Conservation (phyloP, 2,113 vertebrate species). For the Pluvialis apricaria region DNA sequence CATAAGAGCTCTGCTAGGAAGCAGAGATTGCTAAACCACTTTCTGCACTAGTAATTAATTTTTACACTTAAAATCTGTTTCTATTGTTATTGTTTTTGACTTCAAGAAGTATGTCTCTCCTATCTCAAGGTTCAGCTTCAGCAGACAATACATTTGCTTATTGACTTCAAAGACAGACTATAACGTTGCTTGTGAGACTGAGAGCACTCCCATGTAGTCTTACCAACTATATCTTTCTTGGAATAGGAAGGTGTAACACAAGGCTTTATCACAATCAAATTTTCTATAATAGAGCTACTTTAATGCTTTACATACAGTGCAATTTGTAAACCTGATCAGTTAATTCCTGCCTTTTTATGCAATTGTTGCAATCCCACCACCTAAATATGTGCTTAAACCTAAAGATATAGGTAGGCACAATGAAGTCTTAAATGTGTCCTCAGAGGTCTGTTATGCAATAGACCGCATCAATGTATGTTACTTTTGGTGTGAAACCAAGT, state of each 20-base stretch:
- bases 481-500: background rate
- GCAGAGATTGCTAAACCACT: background rate
- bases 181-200: background rate
- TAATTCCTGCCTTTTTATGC: background rate
- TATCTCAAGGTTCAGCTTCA: background rate
- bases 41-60: background rate
- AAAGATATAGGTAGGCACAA: background rate
- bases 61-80: background rate
- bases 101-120: background rate
- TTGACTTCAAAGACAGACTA: background rate
- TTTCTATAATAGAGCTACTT: background rate
- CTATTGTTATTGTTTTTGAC: background rate
- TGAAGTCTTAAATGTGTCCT: background rate
- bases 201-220: background rate
- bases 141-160: background rate
- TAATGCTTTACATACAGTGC: background rate
- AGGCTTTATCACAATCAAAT: background rate
- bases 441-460: background rate
- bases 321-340: background rate
- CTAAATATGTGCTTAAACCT: background rate
- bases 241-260: background rate
- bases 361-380: background rate
- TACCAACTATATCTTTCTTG: background rate
- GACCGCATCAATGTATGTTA: background rate
- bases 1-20: background rate